phyloP scores from a whole-genome alignment of 2,113 vertebrate species.

The Hippopotamus amphibius region DNA sequence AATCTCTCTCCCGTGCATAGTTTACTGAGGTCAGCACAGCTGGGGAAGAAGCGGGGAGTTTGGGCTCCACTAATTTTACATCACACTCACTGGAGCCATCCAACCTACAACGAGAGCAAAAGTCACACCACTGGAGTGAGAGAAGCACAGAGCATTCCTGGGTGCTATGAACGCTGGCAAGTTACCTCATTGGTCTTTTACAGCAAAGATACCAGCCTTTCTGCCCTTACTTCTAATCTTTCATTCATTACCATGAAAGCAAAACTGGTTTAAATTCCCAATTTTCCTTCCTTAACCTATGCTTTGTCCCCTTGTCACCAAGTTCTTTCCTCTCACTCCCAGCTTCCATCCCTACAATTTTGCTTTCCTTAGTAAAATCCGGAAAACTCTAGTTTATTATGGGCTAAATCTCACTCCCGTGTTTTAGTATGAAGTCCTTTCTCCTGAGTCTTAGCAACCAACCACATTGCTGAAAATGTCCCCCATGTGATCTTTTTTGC shows the following conservation, averaged over 20 bases:
- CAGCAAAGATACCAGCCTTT: not conserved
- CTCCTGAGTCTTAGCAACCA: constrained; percentile 2
- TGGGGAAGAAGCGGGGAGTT: not conserved
- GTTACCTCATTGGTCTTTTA: not conserved
- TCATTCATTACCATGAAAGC: not conserved
- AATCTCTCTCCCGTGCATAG: constrained; percentile 31
- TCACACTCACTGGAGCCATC: constrained; percentile 11
- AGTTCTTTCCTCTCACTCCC: not conserved
- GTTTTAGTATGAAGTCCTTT: constrained; percentile 39
- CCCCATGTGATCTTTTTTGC: not conserved
- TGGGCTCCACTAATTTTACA: constrained; percentile 47
- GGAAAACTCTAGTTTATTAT: not conserved
- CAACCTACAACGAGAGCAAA: not conserved
- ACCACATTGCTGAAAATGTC: not conserved
- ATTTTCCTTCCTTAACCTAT: not conserved
- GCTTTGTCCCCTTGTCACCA: not conserved
- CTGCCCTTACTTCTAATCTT: not conserved
- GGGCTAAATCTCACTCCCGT: constrained; percentile 8
- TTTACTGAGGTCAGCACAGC: constrained; percentile 55
- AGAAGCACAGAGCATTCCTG: not conserved
- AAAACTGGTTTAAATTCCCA: not conserved
- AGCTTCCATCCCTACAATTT: not conserved
- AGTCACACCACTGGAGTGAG: not conserved
- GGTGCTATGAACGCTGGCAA: not conserved
- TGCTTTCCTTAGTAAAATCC: constrained; percentile 4